Percentiles rank a stretch among this genome's conserved stretches.
These are phyloP conservation scores for Heliconius melpomene DNA, from an alignment of 1,140 invertebrate species.

Conservation along the genomic window DNA sequence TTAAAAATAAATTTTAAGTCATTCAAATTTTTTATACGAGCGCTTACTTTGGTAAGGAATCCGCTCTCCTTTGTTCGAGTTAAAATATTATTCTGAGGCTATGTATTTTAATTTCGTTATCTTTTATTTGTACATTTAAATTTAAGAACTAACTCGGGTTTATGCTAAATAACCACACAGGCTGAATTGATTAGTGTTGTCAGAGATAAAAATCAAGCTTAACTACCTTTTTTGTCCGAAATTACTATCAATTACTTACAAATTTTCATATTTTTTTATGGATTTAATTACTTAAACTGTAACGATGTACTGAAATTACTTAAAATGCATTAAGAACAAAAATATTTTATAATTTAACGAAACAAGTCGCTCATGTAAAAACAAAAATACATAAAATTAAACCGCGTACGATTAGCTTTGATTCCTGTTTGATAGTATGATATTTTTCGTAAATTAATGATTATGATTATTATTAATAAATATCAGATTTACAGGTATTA, in stretches of 20 bases:
- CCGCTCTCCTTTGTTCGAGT: slow-evolving; percentile 11
- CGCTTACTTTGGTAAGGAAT: background rate
- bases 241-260: slow-evolving; percentile 25
- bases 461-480: background rate
- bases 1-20: slow-evolving; percentile 3
- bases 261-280: slow-evolving; percentile 14
- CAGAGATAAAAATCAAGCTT: slow-evolving; percentile 25
- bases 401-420: background rate
- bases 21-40: slow-evolving; percentile 7
- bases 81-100: slow-evolving; percentile 13
- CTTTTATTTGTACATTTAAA: slow-evolving; percentile 13
- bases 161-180: slow-evolving; percentile 14
- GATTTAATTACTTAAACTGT: slow-evolving; percentile 7
- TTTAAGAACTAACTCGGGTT: slow-evolving; percentile 15
- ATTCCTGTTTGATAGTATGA: background rate
- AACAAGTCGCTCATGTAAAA: background rate
- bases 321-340: background rate
- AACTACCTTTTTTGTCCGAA: slow-evolving; percentile 20
- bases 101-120: slow-evolving; percentile 15
- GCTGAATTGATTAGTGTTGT: slow-evolving; percentile 23
- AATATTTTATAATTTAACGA: background rate
- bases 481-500: no score
- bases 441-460: background rate
- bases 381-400: background rate
- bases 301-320: slow-evolving; percentile 1